These are phyloP conservation scores for Sinocyclocheilus maitianheensis DNA, from an alignment of 2,113 vertebrate genomes.

Conservation along the genomic window DNA sequence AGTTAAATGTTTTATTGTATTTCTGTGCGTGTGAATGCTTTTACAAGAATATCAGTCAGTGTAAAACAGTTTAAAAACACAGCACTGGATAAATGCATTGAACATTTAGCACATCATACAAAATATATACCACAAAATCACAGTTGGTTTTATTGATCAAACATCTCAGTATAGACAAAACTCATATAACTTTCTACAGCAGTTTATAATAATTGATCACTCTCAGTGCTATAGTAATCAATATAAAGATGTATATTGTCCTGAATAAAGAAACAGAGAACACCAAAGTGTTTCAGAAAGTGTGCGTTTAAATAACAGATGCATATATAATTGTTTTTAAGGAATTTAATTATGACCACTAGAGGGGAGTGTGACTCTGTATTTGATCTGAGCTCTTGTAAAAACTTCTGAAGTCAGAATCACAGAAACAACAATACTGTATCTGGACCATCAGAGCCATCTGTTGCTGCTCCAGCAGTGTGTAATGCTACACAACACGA, in stretches of 20 bases:
- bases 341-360: slow-evolving; percentile 3
- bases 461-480: neutral
- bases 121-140: neutral
- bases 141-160: neutral
- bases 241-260: neutral
- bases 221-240: neutral
- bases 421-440: neutral
- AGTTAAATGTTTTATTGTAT: too few species aligned
- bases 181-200: neutral
- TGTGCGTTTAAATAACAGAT: neutral
- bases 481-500: too few species aligned
- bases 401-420: neutral
- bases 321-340: too few species aligned
- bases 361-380: slow-evolving; percentile 38
- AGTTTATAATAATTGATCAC: neutral
- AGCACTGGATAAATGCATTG: neutral
- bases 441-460: neutral
- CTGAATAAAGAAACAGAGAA: neutral
- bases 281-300: neutral
- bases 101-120: neutral
- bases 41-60: too few species aligned
- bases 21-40: neutral
- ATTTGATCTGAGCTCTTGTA: neutral
- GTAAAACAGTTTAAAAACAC: neutral
- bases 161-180: slow-evolving; percentile 13